Conservation (phyloP, 2,888 invertebrate genomes). For the Helicoverpa assulta region DNA sequence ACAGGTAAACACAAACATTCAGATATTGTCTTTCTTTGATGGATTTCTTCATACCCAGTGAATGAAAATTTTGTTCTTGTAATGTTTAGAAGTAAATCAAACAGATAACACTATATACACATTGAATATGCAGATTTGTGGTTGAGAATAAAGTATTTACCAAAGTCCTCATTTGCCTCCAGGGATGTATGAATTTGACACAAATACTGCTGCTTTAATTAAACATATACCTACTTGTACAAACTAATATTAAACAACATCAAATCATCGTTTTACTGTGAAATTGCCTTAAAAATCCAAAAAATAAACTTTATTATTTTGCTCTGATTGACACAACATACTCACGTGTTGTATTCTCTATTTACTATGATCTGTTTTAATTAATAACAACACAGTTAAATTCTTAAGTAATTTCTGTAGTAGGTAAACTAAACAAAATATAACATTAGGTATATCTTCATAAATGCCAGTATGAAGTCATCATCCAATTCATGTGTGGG, state of each 20-base stretch:
- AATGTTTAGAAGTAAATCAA: not conserved
- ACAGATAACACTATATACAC: not conserved
- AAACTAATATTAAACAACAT: no score
- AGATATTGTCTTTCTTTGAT: not conserved
- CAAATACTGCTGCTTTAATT: not conserved
- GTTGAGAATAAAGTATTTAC: not conserved
- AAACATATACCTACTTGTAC: no score
- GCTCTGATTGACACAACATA: no score
- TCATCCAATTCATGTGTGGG: not conserved
- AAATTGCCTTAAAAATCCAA: no score
- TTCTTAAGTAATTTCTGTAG: not conserved
- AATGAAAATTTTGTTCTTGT: not conserved
- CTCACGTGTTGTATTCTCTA: no score
- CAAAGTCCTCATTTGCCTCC: not conserved
- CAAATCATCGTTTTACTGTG: no score
- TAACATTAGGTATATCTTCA: not conserved
- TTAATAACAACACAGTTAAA: no score
- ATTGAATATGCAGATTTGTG: not conserved
- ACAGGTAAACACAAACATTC: constrained; percentile 75
- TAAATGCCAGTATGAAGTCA: not conserved
- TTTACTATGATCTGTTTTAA: no score
- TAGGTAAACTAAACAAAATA: not conserved
- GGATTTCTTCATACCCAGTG: not conserved
- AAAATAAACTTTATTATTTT: no score
- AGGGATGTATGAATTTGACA: not conserved